Percentiles rank a stretch among this genome's conserved stretches.
Conservation (phyloP, 2,113 vertebrate species). For the Arenaria interpres region DNA sequence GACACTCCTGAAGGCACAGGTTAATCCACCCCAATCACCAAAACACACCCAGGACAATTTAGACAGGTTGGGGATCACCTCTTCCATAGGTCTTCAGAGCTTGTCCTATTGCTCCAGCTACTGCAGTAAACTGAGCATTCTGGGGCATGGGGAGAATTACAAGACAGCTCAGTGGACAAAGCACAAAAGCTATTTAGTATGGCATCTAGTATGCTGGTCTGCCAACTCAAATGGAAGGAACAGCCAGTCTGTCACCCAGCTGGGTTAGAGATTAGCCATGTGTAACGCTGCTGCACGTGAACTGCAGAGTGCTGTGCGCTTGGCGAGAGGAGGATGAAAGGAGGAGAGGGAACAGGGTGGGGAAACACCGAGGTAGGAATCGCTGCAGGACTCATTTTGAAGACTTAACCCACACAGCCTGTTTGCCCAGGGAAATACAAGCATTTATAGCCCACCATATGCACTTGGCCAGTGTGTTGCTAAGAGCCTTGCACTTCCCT, state of each 20-base stretch:
- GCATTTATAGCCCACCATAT: neutral
- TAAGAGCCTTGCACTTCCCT: neutral
- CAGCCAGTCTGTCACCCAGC: neutral
- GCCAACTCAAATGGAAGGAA: neutral
- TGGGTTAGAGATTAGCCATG: neutral
- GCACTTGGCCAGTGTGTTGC: neutral
- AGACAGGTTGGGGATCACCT: neutral
- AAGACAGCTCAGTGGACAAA: neutral
- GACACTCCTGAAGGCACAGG: neutral
- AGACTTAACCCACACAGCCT: neutral
- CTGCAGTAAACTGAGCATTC: neutral
- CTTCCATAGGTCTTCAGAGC: neutral
- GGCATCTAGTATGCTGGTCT: neutral
- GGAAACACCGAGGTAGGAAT: neutral
- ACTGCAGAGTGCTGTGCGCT: neutral
- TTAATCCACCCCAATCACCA: neutral
- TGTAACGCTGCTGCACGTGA: neutral
- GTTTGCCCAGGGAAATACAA: neutral
- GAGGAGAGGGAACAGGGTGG: neutral
- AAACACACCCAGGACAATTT: neutral
- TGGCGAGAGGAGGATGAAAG: neutral
- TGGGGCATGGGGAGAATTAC: rapidly evolving
- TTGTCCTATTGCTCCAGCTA: neutral
- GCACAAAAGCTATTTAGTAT: neutral
- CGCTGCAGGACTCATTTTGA: neutral